Conservation (phyloP, 2,888 invertebrate species). For the Apamea epomidion region DNA sequence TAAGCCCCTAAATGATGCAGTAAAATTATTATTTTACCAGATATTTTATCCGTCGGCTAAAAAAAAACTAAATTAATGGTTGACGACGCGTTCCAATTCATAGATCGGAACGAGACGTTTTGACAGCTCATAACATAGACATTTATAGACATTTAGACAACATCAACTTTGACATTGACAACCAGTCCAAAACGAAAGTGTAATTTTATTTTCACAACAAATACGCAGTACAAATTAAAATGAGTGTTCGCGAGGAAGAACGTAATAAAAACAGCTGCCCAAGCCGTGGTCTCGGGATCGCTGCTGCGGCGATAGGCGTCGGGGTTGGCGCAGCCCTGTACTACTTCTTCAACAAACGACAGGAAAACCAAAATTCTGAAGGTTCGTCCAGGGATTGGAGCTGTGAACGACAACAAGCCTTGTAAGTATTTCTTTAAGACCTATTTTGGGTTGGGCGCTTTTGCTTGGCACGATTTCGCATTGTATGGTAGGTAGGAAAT, state of each 20-base stretch:
- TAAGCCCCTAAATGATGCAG: no score
- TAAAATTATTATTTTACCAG: background rate
- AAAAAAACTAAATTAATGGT: background rate
- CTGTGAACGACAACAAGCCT: constrained; percentile 73
- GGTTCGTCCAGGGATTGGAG: constrained; percentile 81
- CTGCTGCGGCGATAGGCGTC: constrained; percentile 85
- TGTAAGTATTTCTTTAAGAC: constrained; percentile 73
- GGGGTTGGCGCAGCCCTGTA: constrained; percentile 87
- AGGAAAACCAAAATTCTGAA: constrained; percentile 77
- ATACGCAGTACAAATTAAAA: constrained; percentile 67
- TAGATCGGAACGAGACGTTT: constrained; percentile 14
- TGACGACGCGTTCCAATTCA: background rate
- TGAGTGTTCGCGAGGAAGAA: constrained; percentile 85
- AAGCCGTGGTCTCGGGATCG: constrained; percentile 83
- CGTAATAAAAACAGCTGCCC: constrained; percentile 78
- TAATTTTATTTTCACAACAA: constrained; percentile 44
- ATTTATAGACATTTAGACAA: no score
- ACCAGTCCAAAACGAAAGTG: constrained; percentile 44
- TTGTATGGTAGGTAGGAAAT: constrained; percentile 30
- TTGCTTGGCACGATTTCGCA: constrained; percentile 61
- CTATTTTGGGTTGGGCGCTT: constrained; percentile 48
- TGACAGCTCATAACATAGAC: background rate
- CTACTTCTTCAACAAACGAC: constrained; percentile 83
- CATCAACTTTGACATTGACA: constrained; percentile 20
- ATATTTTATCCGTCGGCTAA: background rate